Evolutionary conservation across 1,140 invertebrate genomes (phyloP).

Genomic region (Holotrichia oblita): DNA sequence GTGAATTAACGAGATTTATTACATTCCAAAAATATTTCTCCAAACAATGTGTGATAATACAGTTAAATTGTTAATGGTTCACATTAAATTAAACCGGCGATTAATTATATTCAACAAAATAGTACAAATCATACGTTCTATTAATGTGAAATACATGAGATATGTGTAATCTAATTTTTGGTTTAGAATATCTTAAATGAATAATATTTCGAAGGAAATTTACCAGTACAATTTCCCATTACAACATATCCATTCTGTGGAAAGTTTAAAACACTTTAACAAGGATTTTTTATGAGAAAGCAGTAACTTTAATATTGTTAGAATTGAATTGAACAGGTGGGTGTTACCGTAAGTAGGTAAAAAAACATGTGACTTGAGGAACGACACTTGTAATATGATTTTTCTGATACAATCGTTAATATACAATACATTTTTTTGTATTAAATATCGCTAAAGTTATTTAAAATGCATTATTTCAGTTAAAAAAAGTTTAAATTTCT

Average conservation of each 20-base stretch:
- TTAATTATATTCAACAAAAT: background rate
- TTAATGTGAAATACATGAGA: background rate
- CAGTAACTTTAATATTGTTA: background rate
- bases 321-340: constrained; percentile 28
- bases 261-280: background rate
- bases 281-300: background rate
- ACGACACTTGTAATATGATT: background rate
- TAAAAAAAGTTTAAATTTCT: background rate
- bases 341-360: constrained; percentile 34
- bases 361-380: constrained; percentile 47
- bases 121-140: background rate
- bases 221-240: too few species aligned
- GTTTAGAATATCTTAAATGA: background rate
- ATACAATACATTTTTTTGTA: background rate
- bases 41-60: background rate
- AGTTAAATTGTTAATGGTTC: background rate
- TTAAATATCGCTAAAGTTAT: background rate
- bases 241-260: background rate
- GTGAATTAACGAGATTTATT: background rate
- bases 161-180: background rate
- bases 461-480: background rate
- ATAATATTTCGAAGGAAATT: too few species aligned
- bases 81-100: background rate
- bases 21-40: background rate
- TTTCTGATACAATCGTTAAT: background rate